A percentile compares a stretch with the other conserved stretches of the same genome.
phyloP scores from a whole-genome alignment of 2,888 invertebrate species.

The Baccha elongata region DNA sequence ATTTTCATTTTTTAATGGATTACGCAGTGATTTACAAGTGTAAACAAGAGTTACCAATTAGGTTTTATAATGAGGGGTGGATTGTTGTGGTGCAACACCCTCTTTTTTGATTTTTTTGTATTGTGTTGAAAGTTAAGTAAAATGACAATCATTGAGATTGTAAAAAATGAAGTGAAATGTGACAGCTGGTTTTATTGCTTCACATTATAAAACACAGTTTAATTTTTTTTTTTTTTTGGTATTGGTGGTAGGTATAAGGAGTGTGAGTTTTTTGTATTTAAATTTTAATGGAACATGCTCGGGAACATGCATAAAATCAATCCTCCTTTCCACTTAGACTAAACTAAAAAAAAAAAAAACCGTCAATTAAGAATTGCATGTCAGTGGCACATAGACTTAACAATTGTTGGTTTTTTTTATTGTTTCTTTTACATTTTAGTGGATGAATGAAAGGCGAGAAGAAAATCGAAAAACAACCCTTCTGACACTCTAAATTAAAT shows the following conservation, averaged over 20 bases:
- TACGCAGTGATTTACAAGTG: constrained; percentile 70
- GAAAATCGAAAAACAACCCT: background rate
- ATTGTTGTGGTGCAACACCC: constrained; percentile 34
- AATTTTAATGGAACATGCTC: constrained; percentile 24
- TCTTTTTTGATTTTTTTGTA: constrained; percentile 16
- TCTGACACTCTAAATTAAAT: background rate
- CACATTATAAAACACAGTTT: background rate
- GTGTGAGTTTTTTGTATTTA: constrained; percentile 38
- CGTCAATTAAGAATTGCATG: constrained; percentile 56
- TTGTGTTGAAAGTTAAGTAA: background rate
- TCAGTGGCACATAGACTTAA: background rate
- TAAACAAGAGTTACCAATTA: constrained; percentile 68
- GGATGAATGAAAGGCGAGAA: too few relatives aligned
- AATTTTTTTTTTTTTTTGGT: background rate
- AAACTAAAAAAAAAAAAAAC: constrained; percentile 5
- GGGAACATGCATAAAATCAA: background rate
- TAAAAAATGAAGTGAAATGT: constrained; percentile 32
- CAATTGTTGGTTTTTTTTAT: too few relatives aligned
- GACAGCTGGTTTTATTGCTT: constrained; percentile 64
- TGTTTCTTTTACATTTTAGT: too few relatives aligned
- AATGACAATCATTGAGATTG: constrained; percentile 35
- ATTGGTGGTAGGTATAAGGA: background rate
- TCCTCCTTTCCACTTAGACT: constrained; percentile 12
- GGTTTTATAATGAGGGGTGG: constrained; percentile 10
- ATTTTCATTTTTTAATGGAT: constrained; percentile 54